Percentiles rank a stretch among this genome's conserved stretches.
phyloP scores from a whole-genome alignment of 2,113 vertebrate genomes.

The Greenwoodochromis staneri region DNA sequence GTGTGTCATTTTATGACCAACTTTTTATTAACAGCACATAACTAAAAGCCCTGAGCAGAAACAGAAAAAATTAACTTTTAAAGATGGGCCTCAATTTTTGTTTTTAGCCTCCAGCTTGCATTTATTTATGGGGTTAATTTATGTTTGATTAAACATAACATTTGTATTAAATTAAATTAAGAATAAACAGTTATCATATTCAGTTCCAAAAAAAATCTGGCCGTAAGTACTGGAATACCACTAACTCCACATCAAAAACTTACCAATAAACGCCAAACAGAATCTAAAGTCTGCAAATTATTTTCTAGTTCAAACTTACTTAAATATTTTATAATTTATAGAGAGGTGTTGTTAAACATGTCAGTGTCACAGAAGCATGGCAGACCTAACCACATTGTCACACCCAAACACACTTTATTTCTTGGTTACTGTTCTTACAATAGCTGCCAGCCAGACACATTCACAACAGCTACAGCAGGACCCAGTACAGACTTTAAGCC shows the following conservation, averaged over 20 bases:
- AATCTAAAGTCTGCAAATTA: neutral
- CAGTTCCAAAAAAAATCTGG: neutral
- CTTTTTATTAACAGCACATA: neutral
- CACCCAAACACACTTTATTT: neutral
- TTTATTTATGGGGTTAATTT: neutral
- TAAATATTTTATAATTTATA: neutral
- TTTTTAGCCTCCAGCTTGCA: neutral
- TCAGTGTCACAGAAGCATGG: neutral
- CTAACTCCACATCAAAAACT: neutral
- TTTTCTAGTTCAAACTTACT: neutral
- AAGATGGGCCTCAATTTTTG: neutral
- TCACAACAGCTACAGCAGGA: neutral
- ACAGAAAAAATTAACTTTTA: neutral
- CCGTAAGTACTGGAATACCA: neutral
- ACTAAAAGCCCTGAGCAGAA: neutral
- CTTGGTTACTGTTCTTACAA: neutral
- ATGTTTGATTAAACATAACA: neutral
- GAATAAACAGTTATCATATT: neutral
- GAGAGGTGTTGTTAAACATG: neutral
- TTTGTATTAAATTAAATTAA: neutral
- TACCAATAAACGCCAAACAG: neutral
- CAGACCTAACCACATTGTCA: neutral
- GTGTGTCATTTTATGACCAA: neutral
- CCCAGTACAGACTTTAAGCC: neutral
- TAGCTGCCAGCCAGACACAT: neutral